Evolutionary conservation across 1,140 invertebrate genomes (phyloP).

Genomic region (Cyclargus thomasi): DNA sequence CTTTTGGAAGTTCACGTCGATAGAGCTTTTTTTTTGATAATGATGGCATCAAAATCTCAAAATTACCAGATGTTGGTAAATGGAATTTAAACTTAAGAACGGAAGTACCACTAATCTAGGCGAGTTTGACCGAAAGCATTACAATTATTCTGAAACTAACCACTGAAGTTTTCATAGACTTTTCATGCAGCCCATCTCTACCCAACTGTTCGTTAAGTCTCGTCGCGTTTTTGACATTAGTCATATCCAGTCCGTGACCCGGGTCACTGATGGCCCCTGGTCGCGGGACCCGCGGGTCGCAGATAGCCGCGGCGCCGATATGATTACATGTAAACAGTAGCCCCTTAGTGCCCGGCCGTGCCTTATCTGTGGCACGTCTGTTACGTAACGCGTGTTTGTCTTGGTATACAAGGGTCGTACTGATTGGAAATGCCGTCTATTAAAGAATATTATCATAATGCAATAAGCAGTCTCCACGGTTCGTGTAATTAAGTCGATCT

Average conservation of each 20-base stretch:
- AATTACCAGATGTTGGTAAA: too few species aligned
- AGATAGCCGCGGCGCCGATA: neutral
- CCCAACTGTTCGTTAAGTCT: neutral
- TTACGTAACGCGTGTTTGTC: neutral
- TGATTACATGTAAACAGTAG: neutral
- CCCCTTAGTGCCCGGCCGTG: neutral
- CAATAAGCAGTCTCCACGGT: too few species aligned
- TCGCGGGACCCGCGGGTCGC: neutral
- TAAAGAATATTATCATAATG: neutral
- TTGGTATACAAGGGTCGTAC: neutral
- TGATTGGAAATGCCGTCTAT: neutral
- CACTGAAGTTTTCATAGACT: too few species aligned
- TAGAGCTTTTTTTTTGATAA: too few species aligned
- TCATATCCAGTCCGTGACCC: neutral
- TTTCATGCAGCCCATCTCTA: too few species aligned
- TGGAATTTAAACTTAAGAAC: too few species aligned
- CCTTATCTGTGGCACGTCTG: neutral
- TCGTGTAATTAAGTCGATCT: too few species aligned
- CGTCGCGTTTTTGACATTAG: neutral
- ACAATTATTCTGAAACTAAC: too few species aligned
- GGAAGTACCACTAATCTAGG: too few species aligned
- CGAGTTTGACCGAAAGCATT: too few species aligned
- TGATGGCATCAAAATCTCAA: too few species aligned
- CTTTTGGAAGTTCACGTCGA: too few species aligned
- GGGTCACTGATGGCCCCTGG: neutral